phyloP scores from a whole-genome alignment of 1,140 invertebrate genomes.

The Drosophila eugracilis region DNA sequence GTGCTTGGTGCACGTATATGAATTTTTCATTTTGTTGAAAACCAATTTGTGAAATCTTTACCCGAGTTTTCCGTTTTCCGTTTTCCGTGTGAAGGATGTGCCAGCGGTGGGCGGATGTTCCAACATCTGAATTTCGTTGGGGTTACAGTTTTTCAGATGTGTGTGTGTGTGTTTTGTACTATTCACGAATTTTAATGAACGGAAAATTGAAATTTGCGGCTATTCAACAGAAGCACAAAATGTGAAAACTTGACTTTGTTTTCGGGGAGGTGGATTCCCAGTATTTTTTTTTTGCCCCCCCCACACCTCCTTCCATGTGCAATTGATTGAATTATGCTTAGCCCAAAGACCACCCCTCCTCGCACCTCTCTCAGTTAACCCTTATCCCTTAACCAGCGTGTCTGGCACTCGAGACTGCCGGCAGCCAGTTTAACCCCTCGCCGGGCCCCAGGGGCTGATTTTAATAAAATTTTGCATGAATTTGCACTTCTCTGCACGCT shows the following conservation, averaged over 20 bases:
- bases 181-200: constrained; percentile 76
- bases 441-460: constrained; percentile 24
- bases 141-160: constrained; percentile 10
- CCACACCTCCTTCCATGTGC: constrained; percentile 2
- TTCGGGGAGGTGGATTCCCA: too few species aligned
- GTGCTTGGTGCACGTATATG: constrained; percentile 56
- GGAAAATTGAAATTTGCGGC: constrained; percentile 73
- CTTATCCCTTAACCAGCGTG: neutral
- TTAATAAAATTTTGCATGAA: constrained; percentile 65
- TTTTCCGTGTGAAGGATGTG: constrained; percentile 49
- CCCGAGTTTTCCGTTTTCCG: constrained; percentile 47
- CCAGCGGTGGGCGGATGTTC: constrained; percentile 43
- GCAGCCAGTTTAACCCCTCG: neutral
- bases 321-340: constrained; percentile 66
- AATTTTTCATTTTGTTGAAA: constrained; percentile 80
- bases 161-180: constrained; percentile 41
- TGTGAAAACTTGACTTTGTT: constrained; percentile 31
- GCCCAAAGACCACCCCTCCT: neutral
- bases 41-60: constrained; percentile 76
- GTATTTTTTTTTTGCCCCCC: constrained; percentile 1
- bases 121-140: constrained; percentile 3
- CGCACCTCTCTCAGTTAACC: neutral
- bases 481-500: constrained; percentile 48
- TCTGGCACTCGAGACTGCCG: constrained; percentile 14
- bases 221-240: constrained; percentile 35